A percentile compares a stretch with the other conserved stretches of the same genome.
These are phyloP conservation scores for Lytechinus pictus DNA, from an alignment of 35 echinoderm and acorn worm species.

Conservation along the genomic window DNA sequence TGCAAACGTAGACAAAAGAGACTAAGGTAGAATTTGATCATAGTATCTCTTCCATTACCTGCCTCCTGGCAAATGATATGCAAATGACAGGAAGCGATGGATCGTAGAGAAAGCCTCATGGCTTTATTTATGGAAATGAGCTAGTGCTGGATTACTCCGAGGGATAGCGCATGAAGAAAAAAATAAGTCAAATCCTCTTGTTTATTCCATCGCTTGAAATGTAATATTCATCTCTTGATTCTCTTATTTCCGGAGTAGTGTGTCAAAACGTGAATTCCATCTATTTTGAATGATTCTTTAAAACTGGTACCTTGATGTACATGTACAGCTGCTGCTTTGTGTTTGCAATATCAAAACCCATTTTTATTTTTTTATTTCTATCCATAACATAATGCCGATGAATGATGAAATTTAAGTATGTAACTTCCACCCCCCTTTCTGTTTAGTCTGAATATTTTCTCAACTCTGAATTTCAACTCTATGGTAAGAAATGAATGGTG, in stretches of 20 bases:
- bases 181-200: neutral
- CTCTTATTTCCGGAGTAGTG: neutral
- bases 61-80: conserved; percentile 16
- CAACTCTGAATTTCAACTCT: too few species aligned
- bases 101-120: neutral
- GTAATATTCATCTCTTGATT: conserved; percentile 19
- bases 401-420: too few species aligned
- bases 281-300: neutral
- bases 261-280: neutral
- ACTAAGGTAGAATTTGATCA: neutral
- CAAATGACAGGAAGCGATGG: neutral
- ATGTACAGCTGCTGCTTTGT: neutral
- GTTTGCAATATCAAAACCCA: neutral
- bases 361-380: neutral
- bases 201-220: conserved; percentile 5
- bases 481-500: too few species aligned
- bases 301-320: neutral
- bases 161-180: neutral
- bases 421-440: too few species aligned
- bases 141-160: neutral
- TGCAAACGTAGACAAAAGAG: neutral
- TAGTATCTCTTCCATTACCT: neutral
- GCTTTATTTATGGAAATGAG: conserved; percentile 5
- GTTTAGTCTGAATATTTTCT: too few species aligned
- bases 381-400: too few species aligned